Evolutionary conservation across 2,888 invertebrate genomes (phyloP).

Genomic region (Cephus nigrinus): DNA sequence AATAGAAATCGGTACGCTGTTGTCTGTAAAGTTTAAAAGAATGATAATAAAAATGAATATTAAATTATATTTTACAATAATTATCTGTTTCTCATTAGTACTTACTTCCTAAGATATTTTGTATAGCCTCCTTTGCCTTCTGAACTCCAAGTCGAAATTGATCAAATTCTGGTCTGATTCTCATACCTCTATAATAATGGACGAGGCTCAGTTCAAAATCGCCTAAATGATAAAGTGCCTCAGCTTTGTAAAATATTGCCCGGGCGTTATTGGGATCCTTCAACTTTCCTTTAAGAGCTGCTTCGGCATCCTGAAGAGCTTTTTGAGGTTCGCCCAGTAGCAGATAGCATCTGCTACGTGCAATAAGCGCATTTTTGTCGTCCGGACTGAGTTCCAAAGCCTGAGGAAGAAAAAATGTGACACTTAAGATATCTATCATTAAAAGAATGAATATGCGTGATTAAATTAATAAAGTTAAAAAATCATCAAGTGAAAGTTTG

Average conservation of each 20-base stretch:
- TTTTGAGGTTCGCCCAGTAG: conserved; percentile 85
- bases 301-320: conserved; percentile 87
- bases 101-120: conserved; percentile 82
- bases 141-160: conserved; percentile 85
- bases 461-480: not conserved
- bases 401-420: conserved; percentile 65
- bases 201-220: conserved; percentile 94
- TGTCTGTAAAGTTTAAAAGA: conserved; percentile 23
- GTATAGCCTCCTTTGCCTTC: conserved; percentile 93
- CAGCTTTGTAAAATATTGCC: conserved; percentile 90
- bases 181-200: conserved; percentile 88
- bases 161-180: conserved; percentile 85
- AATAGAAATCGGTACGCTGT: conserved; percentile 28
- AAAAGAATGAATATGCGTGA: conserved; percentile 14
- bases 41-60: not conserved
- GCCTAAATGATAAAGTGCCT: conserved; percentile 89
- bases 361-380: conserved; percentile 87
- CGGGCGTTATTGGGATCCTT: conserved; percentile 79
- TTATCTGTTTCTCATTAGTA: conserved; percentile 2
- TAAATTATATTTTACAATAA: not conserved
- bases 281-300: conserved; percentile 72
- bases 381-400: conserved; percentile 87
- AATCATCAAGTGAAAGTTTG: not conserved
- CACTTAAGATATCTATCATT: conserved; percentile 18
- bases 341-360: conserved; percentile 89